Percentiles rank a stretch among this genome's conserved stretches.
phyloP scores from a whole-genome alignment of 2,797 vertebrate genomes.

The Sardinella longiceps region DNA sequence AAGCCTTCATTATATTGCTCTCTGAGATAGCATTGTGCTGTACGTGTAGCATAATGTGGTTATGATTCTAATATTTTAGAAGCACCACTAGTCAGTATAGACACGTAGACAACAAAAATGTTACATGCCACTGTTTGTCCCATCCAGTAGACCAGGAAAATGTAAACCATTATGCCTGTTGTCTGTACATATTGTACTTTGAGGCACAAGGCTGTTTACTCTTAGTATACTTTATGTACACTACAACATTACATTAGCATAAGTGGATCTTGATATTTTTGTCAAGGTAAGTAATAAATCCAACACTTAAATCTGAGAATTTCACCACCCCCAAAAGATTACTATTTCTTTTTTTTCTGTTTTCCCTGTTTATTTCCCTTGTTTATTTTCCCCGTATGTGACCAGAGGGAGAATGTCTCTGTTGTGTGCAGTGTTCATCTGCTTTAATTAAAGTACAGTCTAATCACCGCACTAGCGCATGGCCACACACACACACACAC shows the following conservation, averaged over 20 bases:
- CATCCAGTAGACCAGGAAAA: neutral
- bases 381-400: neutral
- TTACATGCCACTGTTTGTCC: neutral
- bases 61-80: neutral
- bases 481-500: conserved; percentile 39
- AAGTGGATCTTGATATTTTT: neutral
- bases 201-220: neutral
- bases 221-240: neutral
- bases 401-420: conserved; percentile 16
- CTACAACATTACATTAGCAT: neutral
- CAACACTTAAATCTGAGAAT: neutral
- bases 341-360: too few species aligned
- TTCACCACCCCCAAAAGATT: too few species aligned
- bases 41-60: neutral
- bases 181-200: neutral
- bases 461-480: neutral
- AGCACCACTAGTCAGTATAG: neutral
- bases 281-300: neutral
- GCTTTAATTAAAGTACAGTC: conserved; percentile 5
- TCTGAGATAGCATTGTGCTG: neutral
- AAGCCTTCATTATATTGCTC: too few species aligned
- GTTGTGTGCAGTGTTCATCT: neutral
- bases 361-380: too few species aligned
- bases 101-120: neutral
- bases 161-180: neutral